A percentile compares a stretch with the other conserved stretches of the same genome.
Conservation (phyloP, 2,113 vertebrate species). For the Bos taurus region ARS-UCD2.0 NC_037339.1:12306001-12306500, state of each 20-base stretch:
- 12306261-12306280: not conserved
- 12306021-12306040: not conserved
- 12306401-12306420: conserved; percentile 55
- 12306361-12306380: conserved; percentile 57
- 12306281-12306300: not conserved
- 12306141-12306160: not conserved
- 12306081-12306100: not conserved
- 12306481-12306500: conserved; percentile 99
- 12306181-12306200: not conserved
- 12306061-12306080: not conserved
- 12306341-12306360: conserved; percentile 59
- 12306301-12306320: not conserved
- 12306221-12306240: not conserved
- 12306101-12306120: not conserved
- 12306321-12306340: conserved; percentile 41
- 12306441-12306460: conserved; percentile 96
- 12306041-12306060: conserved; percentile 5
- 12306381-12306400: conserved; percentile 61
- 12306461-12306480: conserved; percentile 99
- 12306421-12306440: conserved; percentile 99
- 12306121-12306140: not conserved
- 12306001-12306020: not conserved
- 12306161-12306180: not conserved
- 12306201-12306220: not conserved
- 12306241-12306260: conserved; percentile 27